Conservation (phyloP, 2,113 vertebrate genomes). For the Micronycteris hirsuta region DNA sequence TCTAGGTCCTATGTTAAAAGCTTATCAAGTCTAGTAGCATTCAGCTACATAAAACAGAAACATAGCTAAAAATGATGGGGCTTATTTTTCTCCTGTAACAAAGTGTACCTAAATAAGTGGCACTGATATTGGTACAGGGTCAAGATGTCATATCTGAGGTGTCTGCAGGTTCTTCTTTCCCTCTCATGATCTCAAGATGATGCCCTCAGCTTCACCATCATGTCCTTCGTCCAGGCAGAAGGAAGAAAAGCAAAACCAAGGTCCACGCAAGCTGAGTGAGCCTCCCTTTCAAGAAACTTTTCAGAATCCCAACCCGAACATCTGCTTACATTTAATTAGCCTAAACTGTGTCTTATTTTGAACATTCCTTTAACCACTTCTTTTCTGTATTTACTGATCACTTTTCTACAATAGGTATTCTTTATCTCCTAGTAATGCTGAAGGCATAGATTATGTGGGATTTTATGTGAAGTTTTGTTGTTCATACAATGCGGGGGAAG, state of each 20-base stretch:
- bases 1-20: neutral
- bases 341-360: neutral
- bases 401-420: neutral
- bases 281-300: neutral
- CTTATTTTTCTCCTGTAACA: neutral
- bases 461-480: neutral
- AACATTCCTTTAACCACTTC: neutral
- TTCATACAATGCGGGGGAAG: neutral
- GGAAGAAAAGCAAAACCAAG: neutral
- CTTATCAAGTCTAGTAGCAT: neutral
- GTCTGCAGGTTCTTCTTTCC: neutral
- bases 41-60: neutral
- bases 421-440: neutral
- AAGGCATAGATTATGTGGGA: neutral
- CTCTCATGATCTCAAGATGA: neutral
- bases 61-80: neutral
- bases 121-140: neutral
- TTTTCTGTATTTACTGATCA: neutral
- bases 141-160: neutral
- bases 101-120: neutral
- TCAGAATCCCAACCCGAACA: neutral
- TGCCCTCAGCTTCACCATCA: neutral
- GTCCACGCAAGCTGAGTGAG: rapidly evolving
- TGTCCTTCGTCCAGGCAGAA: neutral
- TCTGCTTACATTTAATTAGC: neutral